Conservation (phyloP, 2,888 invertebrate genomes). For the Xestia rhomboidea region DNA sequence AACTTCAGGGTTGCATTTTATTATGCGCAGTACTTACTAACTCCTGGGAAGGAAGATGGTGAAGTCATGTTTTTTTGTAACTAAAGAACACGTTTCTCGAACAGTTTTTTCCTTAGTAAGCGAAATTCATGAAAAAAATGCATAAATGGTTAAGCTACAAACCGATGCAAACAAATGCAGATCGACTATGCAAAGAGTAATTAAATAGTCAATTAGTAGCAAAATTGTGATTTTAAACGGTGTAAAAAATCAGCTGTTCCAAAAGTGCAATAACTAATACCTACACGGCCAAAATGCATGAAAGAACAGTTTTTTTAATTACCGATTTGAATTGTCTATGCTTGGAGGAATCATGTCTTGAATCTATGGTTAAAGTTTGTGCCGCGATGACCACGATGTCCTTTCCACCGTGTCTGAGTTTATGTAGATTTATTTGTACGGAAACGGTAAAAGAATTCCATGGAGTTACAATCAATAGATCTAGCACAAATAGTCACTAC, state of each 20-base stretch:
- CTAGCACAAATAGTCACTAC: background rate
- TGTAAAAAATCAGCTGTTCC: background rate
- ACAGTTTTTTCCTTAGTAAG: background rate
- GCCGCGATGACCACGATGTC: background rate
- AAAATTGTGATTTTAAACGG: background rate
- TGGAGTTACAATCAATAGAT: slow-evolving; percentile 11
- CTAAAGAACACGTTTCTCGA: background rate
- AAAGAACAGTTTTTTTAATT: background rate
- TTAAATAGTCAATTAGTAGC: background rate
- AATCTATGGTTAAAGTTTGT: background rate
- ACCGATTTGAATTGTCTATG: background rate
- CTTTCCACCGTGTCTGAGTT: background rate
- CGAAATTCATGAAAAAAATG: background rate
- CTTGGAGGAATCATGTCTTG: background rate
- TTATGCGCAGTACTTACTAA: background rate
- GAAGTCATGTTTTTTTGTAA: background rate
- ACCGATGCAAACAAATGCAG: background rate
- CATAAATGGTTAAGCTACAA: background rate
- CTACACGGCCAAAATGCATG: background rate
- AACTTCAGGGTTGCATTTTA: slow-evolving; percentile 14
- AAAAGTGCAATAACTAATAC: background rate
- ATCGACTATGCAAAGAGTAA: background rate
- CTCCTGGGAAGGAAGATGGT: background rate
- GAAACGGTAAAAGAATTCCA: background rate
- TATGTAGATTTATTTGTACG: background rate